Evolutionary conservation across 92 coral and sea anemone species (phyloP).

Genomic region (Zoanthus sociatus): DNA sequence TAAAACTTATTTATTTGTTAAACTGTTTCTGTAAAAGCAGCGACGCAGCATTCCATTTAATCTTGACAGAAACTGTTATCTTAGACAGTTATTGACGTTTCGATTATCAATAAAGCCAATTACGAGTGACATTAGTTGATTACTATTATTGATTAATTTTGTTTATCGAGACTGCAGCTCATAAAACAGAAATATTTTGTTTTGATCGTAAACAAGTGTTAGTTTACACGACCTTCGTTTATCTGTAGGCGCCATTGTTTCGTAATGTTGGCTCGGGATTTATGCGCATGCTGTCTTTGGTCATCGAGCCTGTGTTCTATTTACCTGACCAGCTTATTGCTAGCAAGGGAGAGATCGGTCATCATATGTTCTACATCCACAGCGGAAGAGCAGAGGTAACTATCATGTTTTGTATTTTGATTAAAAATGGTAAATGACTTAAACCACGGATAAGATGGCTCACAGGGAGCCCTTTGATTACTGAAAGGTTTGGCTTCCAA

Average conservation of each 20-base stretch:
- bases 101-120: too few relatives aligned
- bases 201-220: neutral
- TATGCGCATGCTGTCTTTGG: conserved; percentile 84
- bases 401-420: too few relatives aligned
- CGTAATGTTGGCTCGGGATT: conserved; percentile 73
- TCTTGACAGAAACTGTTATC: too few relatives aligned
- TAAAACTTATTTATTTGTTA: too few relatives aligned
- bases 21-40: too few relatives aligned
- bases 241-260: conserved; percentile 81
- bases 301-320: conserved; percentile 81
- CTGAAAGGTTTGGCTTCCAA: neutral
- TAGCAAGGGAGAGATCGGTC: conserved; percentile 82
- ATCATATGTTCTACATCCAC: conserved; percentile 88
- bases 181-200: neutral
- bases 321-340: conserved; percentile 85
- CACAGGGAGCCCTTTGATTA: neutral
- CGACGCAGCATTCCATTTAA: too few relatives aligned
- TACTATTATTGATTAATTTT: too few relatives aligned
- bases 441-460: too few relatives aligned
- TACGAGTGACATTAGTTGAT: too few relatives aligned
- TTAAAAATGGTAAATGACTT: too few relatives aligned
- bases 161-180: too few relatives aligned
- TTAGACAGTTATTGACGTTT: too few relatives aligned
- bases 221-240: neutral
- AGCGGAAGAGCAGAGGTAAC: conserved; percentile 84